A percentile compares a stretch with the other conserved stretches of the same genome.
phyloP scores from a whole-genome alignment of 2,797 vertebrate species.

The Echeneis naucrates region DNA sequence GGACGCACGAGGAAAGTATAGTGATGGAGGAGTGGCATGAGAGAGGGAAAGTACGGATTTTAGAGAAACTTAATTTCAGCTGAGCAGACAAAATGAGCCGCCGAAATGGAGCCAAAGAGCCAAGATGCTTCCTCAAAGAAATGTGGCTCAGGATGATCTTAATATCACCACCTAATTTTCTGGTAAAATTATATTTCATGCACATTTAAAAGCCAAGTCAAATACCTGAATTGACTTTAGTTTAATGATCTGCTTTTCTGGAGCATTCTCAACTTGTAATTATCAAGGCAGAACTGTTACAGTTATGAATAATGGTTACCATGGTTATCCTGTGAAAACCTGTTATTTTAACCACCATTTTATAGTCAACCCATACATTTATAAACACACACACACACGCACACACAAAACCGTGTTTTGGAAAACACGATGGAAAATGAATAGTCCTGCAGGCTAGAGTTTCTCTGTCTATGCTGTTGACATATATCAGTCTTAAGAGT shows the following conservation, averaged over 20 bases:
- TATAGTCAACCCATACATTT: slow-evolving; percentile 42
- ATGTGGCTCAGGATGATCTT: slow-evolving; percentile 39
- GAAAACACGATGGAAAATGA: slow-evolving; percentile 91
- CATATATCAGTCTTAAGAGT: slow-evolving; percentile 91
- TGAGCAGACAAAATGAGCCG: slow-evolving; percentile 73
- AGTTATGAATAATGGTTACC: slow-evolving; percentile 24
- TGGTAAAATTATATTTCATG: slow-evolving; percentile 53
- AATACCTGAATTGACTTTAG: slow-evolving; percentile 43
- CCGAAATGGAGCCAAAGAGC: slow-evolving; percentile 53
- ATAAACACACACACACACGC: slow-evolving; percentile 6
- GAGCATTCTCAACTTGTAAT: slow-evolving; percentile 10
- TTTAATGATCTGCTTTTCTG: slow-evolving; percentile 39
- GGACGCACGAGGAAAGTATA: slow-evolving; percentile 52
- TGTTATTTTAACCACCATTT: slow-evolving; percentile 35
- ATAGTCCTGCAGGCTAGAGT: slow-evolving; percentile 87
- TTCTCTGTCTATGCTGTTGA: slow-evolving; percentile 88
- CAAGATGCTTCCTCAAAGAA: slow-evolving; percentile 50
- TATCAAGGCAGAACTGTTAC: slow-evolving; percentile 16
- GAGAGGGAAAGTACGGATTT: slow-evolving; percentile 63
- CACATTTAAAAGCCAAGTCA: slow-evolving; percentile 48
- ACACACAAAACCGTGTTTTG: slow-evolving; percentile 68
- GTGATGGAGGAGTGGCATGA: slow-evolving; percentile 42
- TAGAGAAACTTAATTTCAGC: slow-evolving; percentile 74
- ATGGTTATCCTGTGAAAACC: slow-evolving; percentile 12
- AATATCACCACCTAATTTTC: slow-evolving; percentile 50